Percentiles rank a stretch among this genome's conserved stretches.
Evolutionary conservation across 2,888 invertebrate genomes (phyloP).

Genomic region (Drosophila cognata): DNA sequence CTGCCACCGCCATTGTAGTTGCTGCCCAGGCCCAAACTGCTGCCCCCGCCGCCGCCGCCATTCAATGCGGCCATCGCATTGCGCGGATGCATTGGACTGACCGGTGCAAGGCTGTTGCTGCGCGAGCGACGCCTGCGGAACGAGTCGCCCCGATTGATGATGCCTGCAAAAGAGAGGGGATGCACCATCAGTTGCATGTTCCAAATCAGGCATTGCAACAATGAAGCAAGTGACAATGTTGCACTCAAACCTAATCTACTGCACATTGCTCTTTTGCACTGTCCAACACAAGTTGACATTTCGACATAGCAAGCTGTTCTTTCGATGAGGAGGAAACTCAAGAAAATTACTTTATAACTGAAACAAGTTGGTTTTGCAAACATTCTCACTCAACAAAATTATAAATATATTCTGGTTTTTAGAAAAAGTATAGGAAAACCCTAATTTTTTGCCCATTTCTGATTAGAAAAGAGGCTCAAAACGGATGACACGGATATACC

Average conservation of each 20-base stretch:
- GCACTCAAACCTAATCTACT: neutral
- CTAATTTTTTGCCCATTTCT: no score
- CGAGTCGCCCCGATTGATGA: conserved; percentile 97
- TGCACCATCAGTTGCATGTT: conserved; percentile 11
- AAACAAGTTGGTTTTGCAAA: no score
- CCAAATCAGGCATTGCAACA: conserved; percentile 19
- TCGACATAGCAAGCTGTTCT: no score
- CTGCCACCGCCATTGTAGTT: conserved; percentile 66
- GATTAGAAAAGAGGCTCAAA: no score
- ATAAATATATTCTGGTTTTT: no score
- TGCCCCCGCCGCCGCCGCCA: conserved; percentile 53
- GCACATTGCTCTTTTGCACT: neutral
- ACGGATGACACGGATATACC: neutral
- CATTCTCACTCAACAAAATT: no score
- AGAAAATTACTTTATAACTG: no score
- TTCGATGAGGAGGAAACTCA: no score
- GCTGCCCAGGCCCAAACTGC: conserved; percentile 61
- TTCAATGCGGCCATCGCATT: conserved; percentile 67
- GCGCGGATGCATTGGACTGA: conserved; percentile 85
- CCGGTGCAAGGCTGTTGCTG: conserved; percentile 92
- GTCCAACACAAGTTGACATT: no score
- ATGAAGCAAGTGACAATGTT: neutral
- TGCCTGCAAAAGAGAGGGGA: conserved; percentile 87
- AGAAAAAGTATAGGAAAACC: no score
- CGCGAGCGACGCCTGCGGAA: conserved; percentile 93